phyloP scores from a whole-genome alignment of 2,113 vertebrate species.

The Cichladusa arquata region DNA sequence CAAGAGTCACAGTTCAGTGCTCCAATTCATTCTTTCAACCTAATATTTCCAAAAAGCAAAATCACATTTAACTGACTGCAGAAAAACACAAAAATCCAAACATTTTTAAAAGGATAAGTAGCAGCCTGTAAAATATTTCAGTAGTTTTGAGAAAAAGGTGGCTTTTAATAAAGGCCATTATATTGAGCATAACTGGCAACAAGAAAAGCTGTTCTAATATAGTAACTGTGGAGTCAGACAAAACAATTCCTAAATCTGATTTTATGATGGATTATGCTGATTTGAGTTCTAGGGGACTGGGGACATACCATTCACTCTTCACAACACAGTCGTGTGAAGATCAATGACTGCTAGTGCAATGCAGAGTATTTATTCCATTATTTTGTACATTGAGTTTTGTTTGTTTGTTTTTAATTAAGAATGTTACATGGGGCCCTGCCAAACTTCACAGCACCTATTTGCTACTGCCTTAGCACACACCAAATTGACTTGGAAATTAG shows the following conservation, averaged over 20 bases:
- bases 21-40: neutral
- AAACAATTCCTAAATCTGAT: neutral
- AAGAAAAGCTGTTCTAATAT: neutral
- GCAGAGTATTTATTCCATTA: fast-evolving
- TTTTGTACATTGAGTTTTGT: neutral
- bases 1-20: neutral
- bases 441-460: neutral
- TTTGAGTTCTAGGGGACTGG: neutral
- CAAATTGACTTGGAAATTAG: neutral
- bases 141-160: neutral
- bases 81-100: neutral
- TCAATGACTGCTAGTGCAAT: neutral
- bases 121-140: neutral
- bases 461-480: neutral
- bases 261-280: neutral
- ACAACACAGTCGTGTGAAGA: neutral
- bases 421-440: neutral
- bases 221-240: neutral
- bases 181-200: neutral
- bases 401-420: neutral
- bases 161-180: neutral
- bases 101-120: neutral
- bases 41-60: neutral
- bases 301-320: neutral
- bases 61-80: neutral